Base-by-base conservation (phyloP, 2,113 vertebrate species). In the Oenanthe oenanthe region DNA sequence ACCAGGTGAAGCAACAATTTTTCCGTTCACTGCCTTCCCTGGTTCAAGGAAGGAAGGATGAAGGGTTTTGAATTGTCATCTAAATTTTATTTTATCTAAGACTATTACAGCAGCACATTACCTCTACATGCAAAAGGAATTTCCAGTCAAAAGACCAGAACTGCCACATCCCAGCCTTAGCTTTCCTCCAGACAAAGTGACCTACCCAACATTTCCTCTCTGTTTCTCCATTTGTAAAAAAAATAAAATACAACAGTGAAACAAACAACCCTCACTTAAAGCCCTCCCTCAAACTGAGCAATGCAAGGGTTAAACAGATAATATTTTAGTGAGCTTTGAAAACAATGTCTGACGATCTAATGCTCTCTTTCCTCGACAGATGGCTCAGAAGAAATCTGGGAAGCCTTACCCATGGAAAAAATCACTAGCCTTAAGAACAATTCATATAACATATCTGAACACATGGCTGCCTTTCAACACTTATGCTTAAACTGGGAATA, bases 391-490 rank as follows among this genome's bases (percentile, higher is more conserved):
- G 88, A 95, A 93, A 94, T 93, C 95, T 94, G 92, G 89, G 93
- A 96, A 95, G 89, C 63, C 82, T 95, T 88, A 89, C 29, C 87
- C 89, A 83, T 62, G 67, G 63, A 70, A 93, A 96, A 95, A 93
- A 94, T 70, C 45, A 77, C 96, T 96, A 96, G 93, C 94, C 89
- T 70, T 79, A 92, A 95, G 95, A 96, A 96, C 95, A 97, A 96
- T 96, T 95, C 92, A 25, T 96, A 36, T 47, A 94, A 95, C 78
- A 85, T 90, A 94, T 83, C 88, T 77, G 94, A 96, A 95, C 96
- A 97, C 95, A 97, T 95, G 94, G 93, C 88, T 97, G 93, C 92
- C 88, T 97, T 97, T 97, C 94, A 95, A 95, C 95, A 94, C 93
- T 96, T 95, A 8, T 40, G 74, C 60, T 79, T 76, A 79, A 93